Conservation (phyloP, 2,797 vertebrate species). For the Setipinna tenuifilis region DNA sequence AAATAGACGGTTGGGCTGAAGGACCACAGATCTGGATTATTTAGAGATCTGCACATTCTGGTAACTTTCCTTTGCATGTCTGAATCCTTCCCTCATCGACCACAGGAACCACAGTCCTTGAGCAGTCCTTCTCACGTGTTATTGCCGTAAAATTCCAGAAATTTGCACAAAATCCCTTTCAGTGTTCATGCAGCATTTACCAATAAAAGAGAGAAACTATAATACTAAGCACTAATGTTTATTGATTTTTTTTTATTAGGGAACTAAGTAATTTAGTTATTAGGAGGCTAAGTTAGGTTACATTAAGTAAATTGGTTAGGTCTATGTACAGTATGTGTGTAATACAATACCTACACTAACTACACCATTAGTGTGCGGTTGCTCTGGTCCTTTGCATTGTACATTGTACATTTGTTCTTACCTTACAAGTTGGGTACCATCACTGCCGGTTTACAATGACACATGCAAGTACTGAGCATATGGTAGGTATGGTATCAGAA, state of each 20-base stretch:
- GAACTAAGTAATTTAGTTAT: too few species aligned
- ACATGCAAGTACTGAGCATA: not conserved
- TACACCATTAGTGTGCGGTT: too few species aligned
- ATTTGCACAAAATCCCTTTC: not conserved
- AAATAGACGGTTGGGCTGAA: not conserved
- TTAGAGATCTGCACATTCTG: not conserved
- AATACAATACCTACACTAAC: too few species aligned
- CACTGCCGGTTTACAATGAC: not conserved
- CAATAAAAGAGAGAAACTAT: not conserved
- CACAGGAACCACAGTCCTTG: constrained; percentile 6
- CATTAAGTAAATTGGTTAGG: not conserved
- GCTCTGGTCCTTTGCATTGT: too few species aligned
- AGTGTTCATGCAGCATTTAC: not conserved
- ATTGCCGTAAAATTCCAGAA: not conserved
- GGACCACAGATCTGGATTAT: not conserved
- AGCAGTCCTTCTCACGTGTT: not conserved
- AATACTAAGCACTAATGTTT: not conserved
- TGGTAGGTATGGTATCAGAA: not conserved
- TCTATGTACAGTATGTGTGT: too few species aligned
- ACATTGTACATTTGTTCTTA: too few species aligned
- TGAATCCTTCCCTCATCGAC: not conserved
- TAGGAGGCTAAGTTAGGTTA: too few species aligned
- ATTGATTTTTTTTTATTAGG: not conserved
- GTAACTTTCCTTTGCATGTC: constrained; percentile 6
- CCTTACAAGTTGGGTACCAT: not conserved